Percentiles rank a stretch among this genome's conserved stretches.
phyloP scores from a whole-genome alignment of 1,140 invertebrate genomes.

The Mycetomoellerius zeteki region DNA sequence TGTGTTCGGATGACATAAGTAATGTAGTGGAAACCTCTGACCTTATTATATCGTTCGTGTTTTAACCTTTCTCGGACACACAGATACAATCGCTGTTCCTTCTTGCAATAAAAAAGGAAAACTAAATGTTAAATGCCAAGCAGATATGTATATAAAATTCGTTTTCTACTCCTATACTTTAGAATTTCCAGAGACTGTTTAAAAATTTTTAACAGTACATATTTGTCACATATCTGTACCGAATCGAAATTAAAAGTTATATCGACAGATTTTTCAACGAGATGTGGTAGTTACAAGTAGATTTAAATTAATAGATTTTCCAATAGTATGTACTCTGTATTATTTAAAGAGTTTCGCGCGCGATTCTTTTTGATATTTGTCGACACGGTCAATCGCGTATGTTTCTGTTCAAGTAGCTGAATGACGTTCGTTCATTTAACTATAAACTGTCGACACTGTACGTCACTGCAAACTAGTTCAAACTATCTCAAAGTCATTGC shows the following conservation, averaged over 20 bases:
- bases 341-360: conserved; percentile 44
- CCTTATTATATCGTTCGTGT: conserved; percentile 47
- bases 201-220: neutral
- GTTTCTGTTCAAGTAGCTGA: conserved; percentile 15
- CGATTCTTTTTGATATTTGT: neutral
- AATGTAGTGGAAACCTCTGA: conserved; percentile 53
- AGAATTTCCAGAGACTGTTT: neutral
- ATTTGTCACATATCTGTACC: no score
- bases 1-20: conserved; percentile 41
- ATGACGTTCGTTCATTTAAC: conserved; percentile 53
- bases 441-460: conserved; percentile 16
- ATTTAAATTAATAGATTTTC: conserved; percentile 25
- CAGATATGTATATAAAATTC: neutral
- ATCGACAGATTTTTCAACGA: conserved; percentile 12
- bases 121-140: conserved; percentile 35
- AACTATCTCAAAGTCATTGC: conserved; percentile 63
- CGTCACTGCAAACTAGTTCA: conserved; percentile 41
- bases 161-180: neutral
- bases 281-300: neutral
- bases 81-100: conserved; percentile 31
- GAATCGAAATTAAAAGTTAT: neutral
- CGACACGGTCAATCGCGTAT: neutral
- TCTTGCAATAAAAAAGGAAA: conserved; percentile 19
- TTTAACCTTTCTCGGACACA: conserved; percentile 15
- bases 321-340: neutral